Conservation (phyloP, 2,113 vertebrate species). For the Saguinus midas region DNA sequence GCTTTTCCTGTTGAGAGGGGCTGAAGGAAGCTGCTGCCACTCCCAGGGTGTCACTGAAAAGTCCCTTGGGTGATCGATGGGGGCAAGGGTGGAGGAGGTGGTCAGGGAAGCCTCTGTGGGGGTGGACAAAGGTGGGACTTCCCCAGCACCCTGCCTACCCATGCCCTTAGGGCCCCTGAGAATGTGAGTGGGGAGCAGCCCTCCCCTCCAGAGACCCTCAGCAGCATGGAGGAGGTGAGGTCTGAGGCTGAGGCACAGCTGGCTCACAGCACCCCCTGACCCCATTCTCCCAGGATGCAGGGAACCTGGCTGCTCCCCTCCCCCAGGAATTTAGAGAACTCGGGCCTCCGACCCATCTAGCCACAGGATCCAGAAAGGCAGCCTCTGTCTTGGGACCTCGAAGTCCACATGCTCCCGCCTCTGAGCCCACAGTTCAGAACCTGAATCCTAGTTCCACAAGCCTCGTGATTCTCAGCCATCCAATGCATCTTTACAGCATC, state of each 20-base stretch:
- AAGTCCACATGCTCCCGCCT: background rate
- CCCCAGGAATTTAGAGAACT: background rate
- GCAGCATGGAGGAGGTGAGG: background rate
- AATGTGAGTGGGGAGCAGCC: background rate
- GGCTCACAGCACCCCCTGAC: too few species aligned
- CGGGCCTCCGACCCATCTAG: background rate
- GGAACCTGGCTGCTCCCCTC: background rate
- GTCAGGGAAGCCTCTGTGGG: background rate
- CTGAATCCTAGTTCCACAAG: background rate
- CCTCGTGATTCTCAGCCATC: background rate
- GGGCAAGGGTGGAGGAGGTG: background rate
- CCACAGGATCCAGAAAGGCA: background rate
- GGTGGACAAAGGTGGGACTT: background rate
- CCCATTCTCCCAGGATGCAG: background rate
- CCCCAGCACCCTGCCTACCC: accelerated
- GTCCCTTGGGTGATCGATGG: background rate
- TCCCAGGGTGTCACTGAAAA: background rate
- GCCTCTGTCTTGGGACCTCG: background rate
- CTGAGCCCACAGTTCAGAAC: background rate
- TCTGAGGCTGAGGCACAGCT: background rate
- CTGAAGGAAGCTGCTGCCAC: background rate
- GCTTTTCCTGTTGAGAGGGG: background rate
- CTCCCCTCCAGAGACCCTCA: background rate
- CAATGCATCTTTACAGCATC: background rate
- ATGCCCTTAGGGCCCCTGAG: background rate